Percentiles rank a stretch among this genome's conserved stretches.
phyloP scores from a whole-genome alignment of 92 coral and sea anemone species.

The Galaxea fascicularis region DNA sequence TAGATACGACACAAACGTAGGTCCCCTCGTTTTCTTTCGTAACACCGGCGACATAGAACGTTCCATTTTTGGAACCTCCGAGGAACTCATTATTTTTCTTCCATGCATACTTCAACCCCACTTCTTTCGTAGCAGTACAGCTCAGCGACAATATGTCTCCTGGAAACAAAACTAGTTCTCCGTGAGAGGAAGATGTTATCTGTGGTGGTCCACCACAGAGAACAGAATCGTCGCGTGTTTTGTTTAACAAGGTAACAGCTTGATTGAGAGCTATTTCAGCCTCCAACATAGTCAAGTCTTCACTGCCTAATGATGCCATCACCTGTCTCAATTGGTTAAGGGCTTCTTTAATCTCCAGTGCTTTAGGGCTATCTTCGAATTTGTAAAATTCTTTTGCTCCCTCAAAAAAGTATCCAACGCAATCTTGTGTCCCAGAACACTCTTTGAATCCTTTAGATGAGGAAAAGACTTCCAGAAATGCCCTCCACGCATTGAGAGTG shows the following conservation, averaged over 20 bases:
- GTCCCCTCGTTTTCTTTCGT: conserved; percentile 54
- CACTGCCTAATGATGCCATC: conserved; percentile 33
- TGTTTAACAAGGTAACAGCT: conserved; percentile 33
- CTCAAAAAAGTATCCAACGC: conserved; percentile 55
- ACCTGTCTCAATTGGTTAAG: conserved; percentile 29
- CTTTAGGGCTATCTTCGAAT: conserved; percentile 57
- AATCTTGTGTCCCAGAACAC: conserved; percentile 71
- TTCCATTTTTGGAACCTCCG: conserved; percentile 15
- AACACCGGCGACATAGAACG: not conserved
- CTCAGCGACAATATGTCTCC: conserved; percentile 31
- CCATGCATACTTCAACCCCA: conserved; percentile 62
- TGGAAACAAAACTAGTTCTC: conserved; percentile 26
- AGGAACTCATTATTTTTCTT: conserved; percentile 48
- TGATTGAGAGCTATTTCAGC: conserved; percentile 9
- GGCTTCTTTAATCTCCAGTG: conserved; percentile 43
- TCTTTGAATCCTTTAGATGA: conserved; percentile 49
- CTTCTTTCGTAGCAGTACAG: conserved; percentile 60
- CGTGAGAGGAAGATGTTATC: conserved; percentile 30
- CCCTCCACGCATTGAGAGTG: conserved; percentile 65
- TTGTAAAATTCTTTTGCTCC: conserved; percentile 60
- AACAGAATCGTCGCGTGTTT: conserved; percentile 56
- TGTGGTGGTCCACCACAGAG: conserved; percentile 68
- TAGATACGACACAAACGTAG: conserved; percentile 64
- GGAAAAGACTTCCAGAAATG: conserved; percentile 61
- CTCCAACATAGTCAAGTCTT: conserved; percentile 39